Percentiles rank a stretch among this genome's conserved stretches.
Evolutionary conservation across 1,140 invertebrate species (phyloP).

Genomic region (Leucophenga varia): DNA sequence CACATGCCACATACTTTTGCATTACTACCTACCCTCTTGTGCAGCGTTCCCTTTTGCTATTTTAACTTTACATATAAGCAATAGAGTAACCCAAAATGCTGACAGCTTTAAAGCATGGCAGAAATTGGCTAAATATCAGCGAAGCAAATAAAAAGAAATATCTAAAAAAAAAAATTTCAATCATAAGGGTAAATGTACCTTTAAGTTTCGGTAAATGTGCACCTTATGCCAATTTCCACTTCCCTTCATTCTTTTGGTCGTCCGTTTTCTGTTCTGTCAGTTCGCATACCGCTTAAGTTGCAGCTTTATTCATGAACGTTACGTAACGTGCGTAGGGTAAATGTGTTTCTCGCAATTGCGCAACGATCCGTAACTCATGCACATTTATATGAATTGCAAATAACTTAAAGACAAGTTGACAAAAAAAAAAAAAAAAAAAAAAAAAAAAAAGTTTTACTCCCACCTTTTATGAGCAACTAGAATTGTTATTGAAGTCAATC

Average conservation of each 20-base stretch:
- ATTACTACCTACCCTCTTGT: too few species aligned
- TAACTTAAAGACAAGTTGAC: constrained; percentile 50
- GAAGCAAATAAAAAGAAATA: constrained; percentile 17
- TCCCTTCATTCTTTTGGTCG: neutral
- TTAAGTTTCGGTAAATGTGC: constrained; percentile 19
- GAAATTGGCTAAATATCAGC: neutral
- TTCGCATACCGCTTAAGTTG: constrained; percentile 23
- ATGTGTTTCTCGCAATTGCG: constrained; percentile 26
- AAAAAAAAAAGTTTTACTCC: neutral
- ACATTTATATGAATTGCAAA: constrained; percentile 53
- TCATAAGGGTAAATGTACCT: constrained; percentile 37
- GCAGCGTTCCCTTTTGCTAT: constrained; percentile 8
- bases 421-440: constrained; percentile 5
- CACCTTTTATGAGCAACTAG: neutral
- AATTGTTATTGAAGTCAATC: too few species aligned
- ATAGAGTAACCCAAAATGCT: constrained; percentile 10
- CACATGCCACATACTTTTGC: too few species aligned
- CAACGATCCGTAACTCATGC: constrained; percentile 51
- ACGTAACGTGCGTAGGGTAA: neutral
- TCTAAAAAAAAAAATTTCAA: constrained; percentile 21
- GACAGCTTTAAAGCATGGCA: neutral
- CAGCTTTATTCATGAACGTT: constrained; percentile 35
- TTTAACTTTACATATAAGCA: neutral
- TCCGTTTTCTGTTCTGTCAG: too few species aligned
- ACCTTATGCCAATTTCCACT: too few species aligned